phyloP scores from a whole-genome alignment of 2,797 vertebrate species.

The Melanotaenia nigrans region DNA sequence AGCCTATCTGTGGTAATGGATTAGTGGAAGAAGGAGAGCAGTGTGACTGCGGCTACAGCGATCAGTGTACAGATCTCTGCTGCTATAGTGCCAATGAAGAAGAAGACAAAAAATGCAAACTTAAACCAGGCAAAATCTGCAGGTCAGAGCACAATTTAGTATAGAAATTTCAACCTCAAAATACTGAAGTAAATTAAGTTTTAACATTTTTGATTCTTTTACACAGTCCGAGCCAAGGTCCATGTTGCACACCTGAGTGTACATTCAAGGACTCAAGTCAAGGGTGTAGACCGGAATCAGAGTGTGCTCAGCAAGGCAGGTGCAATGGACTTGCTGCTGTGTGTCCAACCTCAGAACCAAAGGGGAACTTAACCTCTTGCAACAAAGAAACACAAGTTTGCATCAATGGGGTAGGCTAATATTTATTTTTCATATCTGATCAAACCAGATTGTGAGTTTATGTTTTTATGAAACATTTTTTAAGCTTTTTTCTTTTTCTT shows the following conservation, averaged over 20 bases:
- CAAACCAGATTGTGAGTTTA: background rate
- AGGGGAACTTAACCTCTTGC: constrained; percentile 89
- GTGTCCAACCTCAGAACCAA: constrained; percentile 89
- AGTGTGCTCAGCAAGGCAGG: constrained; percentile 87
- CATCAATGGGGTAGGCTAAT: constrained; percentile 88
- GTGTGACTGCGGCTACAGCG: constrained; percentile 95
- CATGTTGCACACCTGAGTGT: constrained; percentile 89
- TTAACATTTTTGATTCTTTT: constrained; percentile 19
- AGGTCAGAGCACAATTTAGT: constrained; percentile 79
- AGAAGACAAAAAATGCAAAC: constrained; percentile 88
- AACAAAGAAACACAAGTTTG: constrained; percentile 94
- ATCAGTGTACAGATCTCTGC: constrained; percentile 92
- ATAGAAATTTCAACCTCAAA: background rate
- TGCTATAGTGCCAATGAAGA: constrained; percentile 88
- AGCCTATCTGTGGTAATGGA: constrained; percentile 97
- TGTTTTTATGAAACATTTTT: background rate
- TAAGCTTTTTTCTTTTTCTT: background rate
- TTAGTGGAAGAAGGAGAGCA: constrained; percentile 92
- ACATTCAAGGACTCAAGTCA: constrained; percentile 75
- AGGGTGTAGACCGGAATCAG: constrained; percentile 87
- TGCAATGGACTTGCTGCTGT: constrained; percentile 86
- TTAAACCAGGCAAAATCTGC: constrained; percentile 85
- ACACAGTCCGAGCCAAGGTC: constrained; percentile 93
- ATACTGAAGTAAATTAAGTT: background rate
- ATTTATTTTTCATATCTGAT: background rate